Base-by-base conservation (phyloP, 2,888 invertebrate species). In the Eretmocerus hayati region DNA sequence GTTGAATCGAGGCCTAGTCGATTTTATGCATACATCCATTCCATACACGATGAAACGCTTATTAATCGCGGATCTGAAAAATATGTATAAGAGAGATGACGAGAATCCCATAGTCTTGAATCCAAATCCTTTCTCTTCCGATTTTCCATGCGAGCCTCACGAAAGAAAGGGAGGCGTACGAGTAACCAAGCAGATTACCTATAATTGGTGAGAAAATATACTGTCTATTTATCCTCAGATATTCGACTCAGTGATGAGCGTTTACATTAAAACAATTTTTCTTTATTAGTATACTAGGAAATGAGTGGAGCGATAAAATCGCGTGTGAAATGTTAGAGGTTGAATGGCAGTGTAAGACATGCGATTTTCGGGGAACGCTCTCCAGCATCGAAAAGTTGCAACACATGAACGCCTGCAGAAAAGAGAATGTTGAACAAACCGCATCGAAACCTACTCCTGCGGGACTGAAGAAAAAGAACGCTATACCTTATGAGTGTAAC, bases 41-140 rank as follows among this genome's bases (percentile, higher is more conserved):
- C 79, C 81, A 39, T 94, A 91, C 64, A 85, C 90, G 0, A 73
- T 93, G 5, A 86, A 87, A 60, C 77, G 94, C 36, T 72, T 95
- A 5, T 67, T 94, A 43, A 84, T 90, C 0, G 94, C 89, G 2
- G 94, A 95, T 72, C 69, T 88, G 21, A 90, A 91, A 66, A 76
- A 79, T 18, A 68, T 89, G 19, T 90, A 87, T 62, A 73, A 76
- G 22, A 81, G 82, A 1, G 69, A 67, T 57, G 72, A 48, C 9
- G 68, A 53, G 21, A 66, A 69, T 51, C 54, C 59, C 33, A 56
- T 58, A 19, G 46, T 45, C n/a, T 62, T 83, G 32, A 73, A 76
- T 50, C 76, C 78, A 36, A 88, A 89, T 71, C 90, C 90, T 0
- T 88, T 90, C 59, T 79, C 80, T 59, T 63, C 72, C n/a, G 79